Conservation (phyloP, 2,113 vertebrate species). For the Salvelinus fontinalis region DNA sequence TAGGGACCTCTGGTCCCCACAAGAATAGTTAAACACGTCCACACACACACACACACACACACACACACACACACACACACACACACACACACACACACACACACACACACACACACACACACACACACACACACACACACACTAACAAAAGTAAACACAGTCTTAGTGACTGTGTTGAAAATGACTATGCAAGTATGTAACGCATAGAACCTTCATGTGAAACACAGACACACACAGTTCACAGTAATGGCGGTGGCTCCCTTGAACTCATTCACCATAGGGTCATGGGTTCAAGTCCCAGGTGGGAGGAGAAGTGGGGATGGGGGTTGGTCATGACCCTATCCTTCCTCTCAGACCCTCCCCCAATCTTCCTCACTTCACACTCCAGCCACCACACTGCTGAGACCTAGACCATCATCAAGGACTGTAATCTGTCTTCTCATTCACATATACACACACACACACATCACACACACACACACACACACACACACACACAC, state of each 20-base stretch:
- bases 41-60: too few species aligned
- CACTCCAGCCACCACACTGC: constrained; percentile 30
- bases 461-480: constrained; percentile 22
- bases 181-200: neutral
- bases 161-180: neutral
- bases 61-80: neutral
- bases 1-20: too few species aligned
- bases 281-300: constrained; percentile 77
- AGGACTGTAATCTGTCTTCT: constrained; percentile 33
- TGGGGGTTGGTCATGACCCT: constrained; percentile 24
- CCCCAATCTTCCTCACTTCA: constrained; percentile 44
- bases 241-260: constrained; percentile 56
- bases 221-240: constrained; percentile 25
- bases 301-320: constrained; percentile 51
- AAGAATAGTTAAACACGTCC: too few species aligned
- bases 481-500: constrained; percentile 23
- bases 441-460: constrained; percentile 16
- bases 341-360: constrained; percentile 37
- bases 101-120: constrained; percentile 46
- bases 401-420: constrained; percentile 17
- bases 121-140: neutral
- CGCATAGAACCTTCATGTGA: neutral
- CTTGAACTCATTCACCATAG: constrained; percentile 70
- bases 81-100: constrained; percentile 60
- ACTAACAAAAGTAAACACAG: neutral